Evolutionary conservation across 2,797 vertebrate genomes (phyloP).

Genomic region (Alcedo atthis): DNA sequence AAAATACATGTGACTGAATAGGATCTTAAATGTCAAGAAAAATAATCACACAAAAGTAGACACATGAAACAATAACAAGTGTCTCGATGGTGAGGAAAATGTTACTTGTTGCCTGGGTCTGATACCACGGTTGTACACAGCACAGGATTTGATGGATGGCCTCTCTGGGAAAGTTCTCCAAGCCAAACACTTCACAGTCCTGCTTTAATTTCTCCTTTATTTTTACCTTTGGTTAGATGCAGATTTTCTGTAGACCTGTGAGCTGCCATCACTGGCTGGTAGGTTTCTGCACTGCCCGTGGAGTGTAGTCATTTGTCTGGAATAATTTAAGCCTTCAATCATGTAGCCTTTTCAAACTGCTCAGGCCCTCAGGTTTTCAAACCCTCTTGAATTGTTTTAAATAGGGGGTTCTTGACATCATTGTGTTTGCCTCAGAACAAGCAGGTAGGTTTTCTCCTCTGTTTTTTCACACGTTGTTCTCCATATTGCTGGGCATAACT

Average conservation of each 20-base stretch:
- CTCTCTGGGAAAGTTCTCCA: conserved; percentile 19
- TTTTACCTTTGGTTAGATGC: conserved; percentile 26
- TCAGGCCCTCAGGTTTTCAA: neutral
- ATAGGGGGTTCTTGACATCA: neutral
- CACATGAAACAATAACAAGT: neutral
- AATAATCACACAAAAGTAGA: conserved; percentile 1
- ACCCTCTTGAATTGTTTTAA: neutral
- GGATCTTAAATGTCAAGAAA: neutral
- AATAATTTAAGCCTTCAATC: neutral
- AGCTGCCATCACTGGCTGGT: neutral
- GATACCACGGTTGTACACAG: neutral
- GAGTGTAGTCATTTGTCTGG: neutral
- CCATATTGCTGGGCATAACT: neutral
- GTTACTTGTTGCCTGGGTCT: neutral
- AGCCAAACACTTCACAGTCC: neutral
- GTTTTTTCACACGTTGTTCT: neutral
- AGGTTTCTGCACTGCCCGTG: neutral
- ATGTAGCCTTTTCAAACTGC: neutral
- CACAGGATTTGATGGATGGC: conserved; percentile 27
- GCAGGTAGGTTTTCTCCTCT: neutral
- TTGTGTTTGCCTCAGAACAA: neutral
- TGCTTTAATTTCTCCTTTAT: conserved; percentile 57
- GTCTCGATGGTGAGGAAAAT: conserved; percentile 46
- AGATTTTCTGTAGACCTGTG: conserved; percentile 41
- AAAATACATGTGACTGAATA: neutral